Base-by-base conservation (phyloP, 2,113 vertebrate species). In the Elachura formosa region DNA sequence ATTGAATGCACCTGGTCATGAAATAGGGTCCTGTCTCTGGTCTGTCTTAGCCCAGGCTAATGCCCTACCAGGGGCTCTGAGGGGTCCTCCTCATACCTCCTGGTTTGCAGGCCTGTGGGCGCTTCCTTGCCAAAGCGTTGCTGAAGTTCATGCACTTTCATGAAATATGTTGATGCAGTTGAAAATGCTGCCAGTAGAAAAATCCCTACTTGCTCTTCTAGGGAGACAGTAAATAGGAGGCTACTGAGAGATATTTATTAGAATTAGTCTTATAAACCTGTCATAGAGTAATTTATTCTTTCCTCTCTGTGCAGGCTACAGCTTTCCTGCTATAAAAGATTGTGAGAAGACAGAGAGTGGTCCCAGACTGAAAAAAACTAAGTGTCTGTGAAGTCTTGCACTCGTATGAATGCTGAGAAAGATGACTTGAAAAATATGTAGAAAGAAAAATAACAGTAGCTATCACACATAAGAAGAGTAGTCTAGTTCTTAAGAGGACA, bases 231-330 rank as follows among this genome's bases (percentile, higher is more conserved):
- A 63, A 91, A 59, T 91, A 74, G 82, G 48, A 88, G 67, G 48
- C 84, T 91, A 88, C 52, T 48, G 89, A 87, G 74, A 54, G n/a
- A 33, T 88, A 94, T 87, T 91, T 97, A 71, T 83, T 91, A 67
- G 82, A 91, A 95, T 89, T 97, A 96, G 84, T 75, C 84, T 89
- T 96, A 93, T 96, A 96, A 95, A 96, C 29, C 78, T 91, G 89
- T 95, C 89, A 45, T 40, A 83, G 67, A 1, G 1, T 87, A 90
- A 89, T 96, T 89, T 94, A 96, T 89, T 63, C 38, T 87, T 94
- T 96, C 93, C 78, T 94, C 19, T 84, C 55, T 36, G 28, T 51
- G 34, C 36, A 83, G 89, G 43, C 58, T 89, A 80, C 38, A 58
- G 67, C 84, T 83, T 95, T 87, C 43, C 51, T 88, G 63, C 81